Evolutionary conservation across 1,140 invertebrate species (phyloP).

Genomic region (Xylocopa sonorina): DNA sequence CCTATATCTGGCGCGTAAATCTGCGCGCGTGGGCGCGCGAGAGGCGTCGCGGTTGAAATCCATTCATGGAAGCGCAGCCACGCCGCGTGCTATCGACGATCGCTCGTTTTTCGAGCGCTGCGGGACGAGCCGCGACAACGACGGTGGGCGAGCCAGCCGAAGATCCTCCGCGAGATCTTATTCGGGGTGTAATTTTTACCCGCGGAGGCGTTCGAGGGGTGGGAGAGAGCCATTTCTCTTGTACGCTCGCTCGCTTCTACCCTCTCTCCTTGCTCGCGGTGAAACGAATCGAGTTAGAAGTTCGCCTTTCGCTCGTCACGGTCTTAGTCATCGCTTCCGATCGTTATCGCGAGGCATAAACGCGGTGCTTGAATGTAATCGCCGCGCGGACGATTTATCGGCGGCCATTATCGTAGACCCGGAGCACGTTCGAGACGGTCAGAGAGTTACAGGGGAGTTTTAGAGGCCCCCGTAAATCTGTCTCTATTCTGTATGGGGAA

Average conservation of each 20-base stretch:
- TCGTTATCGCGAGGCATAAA: conserved; percentile 16
- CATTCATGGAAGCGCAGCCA: conserved; percentile 27
- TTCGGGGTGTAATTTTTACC: not conserved
- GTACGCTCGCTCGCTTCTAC: too few species aligned
- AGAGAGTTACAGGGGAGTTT: too few species aligned
- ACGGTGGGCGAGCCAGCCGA: not conserved
- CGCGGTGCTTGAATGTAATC: conserved; percentile 1
- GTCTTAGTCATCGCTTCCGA: conserved; percentile 22
- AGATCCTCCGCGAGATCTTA: not conserved
- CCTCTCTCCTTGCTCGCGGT: not conserved
- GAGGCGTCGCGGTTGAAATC: conserved; percentile 8
- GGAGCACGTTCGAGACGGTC: not conserved
- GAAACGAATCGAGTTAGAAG: not conserved
- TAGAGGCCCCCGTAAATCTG: too few species aligned
- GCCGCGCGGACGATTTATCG: not conserved
- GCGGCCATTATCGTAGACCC: not conserved
- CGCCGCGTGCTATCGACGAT: not conserved
- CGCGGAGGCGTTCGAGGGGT: not conserved
- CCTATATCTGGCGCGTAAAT: conserved; percentile 37
- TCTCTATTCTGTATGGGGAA: too few species aligned
- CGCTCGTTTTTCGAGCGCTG: conserved; percentile 7
- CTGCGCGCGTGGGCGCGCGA: conserved; percentile 5
- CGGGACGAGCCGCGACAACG: not conserved
- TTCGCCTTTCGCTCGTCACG: not conserved
- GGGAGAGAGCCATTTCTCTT: not conserved